Conservation (phyloP, 2,113 vertebrate species). For the Puffinus mauretanicus region DNA sequence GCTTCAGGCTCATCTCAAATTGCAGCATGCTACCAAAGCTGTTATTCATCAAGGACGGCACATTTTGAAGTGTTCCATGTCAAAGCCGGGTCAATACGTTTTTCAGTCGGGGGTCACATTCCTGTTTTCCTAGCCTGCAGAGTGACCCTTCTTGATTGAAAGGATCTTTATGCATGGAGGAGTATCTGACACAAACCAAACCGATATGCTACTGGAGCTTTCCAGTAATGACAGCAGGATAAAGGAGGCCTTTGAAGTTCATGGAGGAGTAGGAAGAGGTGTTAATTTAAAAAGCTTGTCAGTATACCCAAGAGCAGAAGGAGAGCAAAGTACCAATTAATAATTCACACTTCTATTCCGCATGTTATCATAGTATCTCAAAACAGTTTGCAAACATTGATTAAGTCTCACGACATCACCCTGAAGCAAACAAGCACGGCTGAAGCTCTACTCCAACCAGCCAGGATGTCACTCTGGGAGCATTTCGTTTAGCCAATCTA, state of each 20-base stretch:
- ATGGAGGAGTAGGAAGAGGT: not conserved
- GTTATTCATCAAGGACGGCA: not conserved
- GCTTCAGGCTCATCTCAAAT: not conserved
- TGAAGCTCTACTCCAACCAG: not conserved
- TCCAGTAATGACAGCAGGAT: not conserved
- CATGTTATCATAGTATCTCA: not conserved
- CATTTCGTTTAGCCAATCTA: not conserved
- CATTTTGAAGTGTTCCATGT: not conserved
- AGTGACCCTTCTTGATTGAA: not conserved
- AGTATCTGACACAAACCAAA: not conserved
- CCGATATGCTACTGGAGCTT: not conserved
- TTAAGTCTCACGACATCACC: not conserved
- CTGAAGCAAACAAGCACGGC: not conserved
- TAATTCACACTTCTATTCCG: constrained; percentile 34
- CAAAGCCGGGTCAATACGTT: not conserved
- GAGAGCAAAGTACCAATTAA: constrained; percentile 38
- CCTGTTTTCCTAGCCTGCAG: not conserved
- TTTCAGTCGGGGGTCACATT: not conserved
- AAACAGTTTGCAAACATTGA: constrained; percentile 43
- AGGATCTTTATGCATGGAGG: not conserved
- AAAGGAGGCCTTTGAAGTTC: constrained; percentile 44
- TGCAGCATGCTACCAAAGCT: not conserved
- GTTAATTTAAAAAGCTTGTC: constrained; percentile 34
- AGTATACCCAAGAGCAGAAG: constrained; percentile 22
- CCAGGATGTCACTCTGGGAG: not conserved